Conservation (phyloP, 2,797 vertebrate species). For the Delichon dasypus region DNA sequence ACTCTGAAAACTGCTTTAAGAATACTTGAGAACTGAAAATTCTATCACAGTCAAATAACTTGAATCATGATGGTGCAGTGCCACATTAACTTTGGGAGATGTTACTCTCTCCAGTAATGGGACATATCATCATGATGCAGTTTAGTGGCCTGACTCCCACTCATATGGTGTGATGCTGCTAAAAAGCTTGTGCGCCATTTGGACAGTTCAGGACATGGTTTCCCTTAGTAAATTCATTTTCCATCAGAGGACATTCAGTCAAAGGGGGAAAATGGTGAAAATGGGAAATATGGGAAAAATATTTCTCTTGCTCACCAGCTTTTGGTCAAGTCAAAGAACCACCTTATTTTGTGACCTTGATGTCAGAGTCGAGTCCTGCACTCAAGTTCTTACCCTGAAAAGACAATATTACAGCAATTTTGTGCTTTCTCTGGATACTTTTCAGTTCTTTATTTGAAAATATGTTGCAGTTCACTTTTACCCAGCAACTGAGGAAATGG, state of each 20-base stretch:
- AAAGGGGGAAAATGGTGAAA: not conserved
- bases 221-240: not conserved
- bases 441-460: not conserved
- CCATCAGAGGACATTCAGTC: not conserved
- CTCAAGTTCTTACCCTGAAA: not conserved
- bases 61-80: not conserved
- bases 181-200: not conserved
- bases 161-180: not conserved
- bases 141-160: not conserved
- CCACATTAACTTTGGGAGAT: not conserved
- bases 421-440: not conserved
- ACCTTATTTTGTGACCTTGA: not conserved
- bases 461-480: not conserved
- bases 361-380: not conserved
- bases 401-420: not conserved
- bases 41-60: not conserved
- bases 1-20: not conserved
- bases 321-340: not conserved
- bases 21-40: not conserved
- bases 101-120: not conserved
- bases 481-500: not conserved
- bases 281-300: not conserved
- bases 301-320: not conserved
- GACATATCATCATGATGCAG: not conserved
- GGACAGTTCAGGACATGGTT: not conserved